Evolutionary conservation across 2,888 invertebrate species (phyloP), one percentile per base, ranked within the genome.

Genomic region (Rotaria magnacalcarata): DNA sequence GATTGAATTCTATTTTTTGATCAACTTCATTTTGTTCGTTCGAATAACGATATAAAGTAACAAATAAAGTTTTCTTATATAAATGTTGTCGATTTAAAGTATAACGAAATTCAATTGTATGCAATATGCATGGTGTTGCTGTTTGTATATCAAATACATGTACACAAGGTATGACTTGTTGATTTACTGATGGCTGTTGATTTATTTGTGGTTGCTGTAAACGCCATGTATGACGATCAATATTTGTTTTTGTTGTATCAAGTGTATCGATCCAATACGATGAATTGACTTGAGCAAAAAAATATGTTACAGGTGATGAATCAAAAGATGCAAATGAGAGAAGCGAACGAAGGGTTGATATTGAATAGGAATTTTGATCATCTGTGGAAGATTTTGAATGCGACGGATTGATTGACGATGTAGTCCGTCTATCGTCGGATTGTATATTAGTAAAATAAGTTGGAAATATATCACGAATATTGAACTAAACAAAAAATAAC

Each of bases 101-200:
- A 80, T 80, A 80, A 47, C 80, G 80, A 80, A 80, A 80, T 80
- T 80, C 80, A 47, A 80, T 80, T 8, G 47, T 47, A 47, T 47
- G 47, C 24, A 80, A n/a, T 24, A 47, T 47, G 34, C n/a, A 80
- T 80, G 80, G 47, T 47, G 47, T 80, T n/a, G 80, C 47, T 24
- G 80, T 80, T 80, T 80, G 80, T 47, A 80, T 14, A 80, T 80
- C 80, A n/a, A 80, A 80, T 24, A 80, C 47, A 80, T 80, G 80
- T n/a, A 47, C 47, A 2, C 24, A 43, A 7, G 80, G 80, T 10
- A 47, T 43, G 8, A 24, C n/a, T 47, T 21, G 43, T 80, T 43
- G 43, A 47, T 80, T 80, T 2, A 24, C 1, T 80, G 19, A 7
- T 80, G 21, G 43, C 19, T 47, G 43, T 24, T 80, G 43, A 5